Conservation (phyloP, 2,113 vertebrate genomes). For the Phocoena sinus region DNA sequence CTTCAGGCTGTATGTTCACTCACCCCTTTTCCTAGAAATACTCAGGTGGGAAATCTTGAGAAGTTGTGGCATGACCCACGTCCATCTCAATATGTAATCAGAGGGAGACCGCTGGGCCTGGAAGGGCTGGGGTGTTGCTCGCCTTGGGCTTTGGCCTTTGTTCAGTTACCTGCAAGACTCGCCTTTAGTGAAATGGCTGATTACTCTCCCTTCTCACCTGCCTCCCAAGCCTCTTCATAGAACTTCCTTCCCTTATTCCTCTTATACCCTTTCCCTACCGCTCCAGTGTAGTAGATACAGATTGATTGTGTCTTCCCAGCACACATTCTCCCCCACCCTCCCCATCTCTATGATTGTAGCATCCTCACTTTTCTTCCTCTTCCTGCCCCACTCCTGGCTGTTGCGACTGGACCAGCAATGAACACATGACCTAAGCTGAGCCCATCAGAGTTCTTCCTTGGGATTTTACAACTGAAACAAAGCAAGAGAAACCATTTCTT, state of each 20-base stretch:
- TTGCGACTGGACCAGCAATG: not conserved
- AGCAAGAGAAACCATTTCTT: not conserved
- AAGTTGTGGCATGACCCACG: rapidly evolving
- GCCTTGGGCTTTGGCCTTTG: not conserved
- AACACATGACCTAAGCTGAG: not conserved
- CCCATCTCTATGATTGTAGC: not conserved
- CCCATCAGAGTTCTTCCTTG: not conserved
- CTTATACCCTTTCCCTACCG: too few relatives aligned
- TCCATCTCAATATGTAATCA: not conserved
- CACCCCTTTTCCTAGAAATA: not conserved
- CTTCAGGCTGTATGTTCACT: too few relatives aligned
- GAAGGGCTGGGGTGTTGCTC: not conserved
- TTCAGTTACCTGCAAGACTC: not conserved
- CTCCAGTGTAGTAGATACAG: not conserved
- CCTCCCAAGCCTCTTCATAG: not conserved
- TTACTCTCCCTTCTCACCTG: not conserved
- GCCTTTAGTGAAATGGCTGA: not conserved
- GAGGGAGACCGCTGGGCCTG: not conserved
- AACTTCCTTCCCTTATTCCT: not conserved
- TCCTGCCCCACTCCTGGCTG: not conserved
- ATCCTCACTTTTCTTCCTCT: not conserved
- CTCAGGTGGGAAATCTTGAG: not conserved
- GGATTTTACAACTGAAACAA: not conserved
- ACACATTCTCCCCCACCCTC: too few relatives aligned
- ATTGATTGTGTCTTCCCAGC: too few relatives aligned